Evolutionary conservation across 37 sponge, comb jelly and placozoan species (phyloP).

Genomic region (Haliclona indistincta): DNA sequence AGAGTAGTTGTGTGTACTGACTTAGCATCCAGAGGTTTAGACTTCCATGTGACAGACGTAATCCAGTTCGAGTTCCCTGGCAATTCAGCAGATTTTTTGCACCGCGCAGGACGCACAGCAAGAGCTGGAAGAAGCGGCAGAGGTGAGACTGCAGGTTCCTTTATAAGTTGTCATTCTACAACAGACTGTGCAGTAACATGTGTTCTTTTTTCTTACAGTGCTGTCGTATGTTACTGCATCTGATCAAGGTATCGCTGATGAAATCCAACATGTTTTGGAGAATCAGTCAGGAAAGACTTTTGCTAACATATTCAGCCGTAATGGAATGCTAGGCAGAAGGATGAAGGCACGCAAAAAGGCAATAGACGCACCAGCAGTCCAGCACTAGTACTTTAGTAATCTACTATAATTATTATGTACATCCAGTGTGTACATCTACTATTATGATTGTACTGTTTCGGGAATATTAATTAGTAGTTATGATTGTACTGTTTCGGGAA

Average conservation of each 20-base stretch:
- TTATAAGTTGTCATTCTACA: not conserved
- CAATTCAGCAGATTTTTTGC: slow-evolving; percentile 74
- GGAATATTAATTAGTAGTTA: too few species aligned
- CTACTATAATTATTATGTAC: too few species aligned
- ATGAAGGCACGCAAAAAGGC: slow-evolving; percentile 32
- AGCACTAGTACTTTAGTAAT: too few species aligned
- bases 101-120: slow-evolving; percentile 85
- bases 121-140: slow-evolving; percentile 66
- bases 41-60: slow-evolving; percentile 67
- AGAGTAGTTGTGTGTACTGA: slow-evolving; percentile 70
- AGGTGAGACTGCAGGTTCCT: slow-evolving; percentile 39
- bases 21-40: slow-evolving; percentile 74
- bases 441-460: too few species aligned
- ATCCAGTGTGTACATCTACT: too few species aligned
- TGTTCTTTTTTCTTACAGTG: slow-evolving; percentile 33
- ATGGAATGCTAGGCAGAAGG: slow-evolving; percentile 78
- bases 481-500: too few species aligned
- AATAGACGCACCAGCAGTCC: not conserved
- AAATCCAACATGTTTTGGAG: slow-evolving; percentile 35
- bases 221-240: slow-evolving; percentile 30
- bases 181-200: not conserved
- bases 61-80: slow-evolving; percentile 84
- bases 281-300: slow-evolving; percentile 34
- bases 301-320: slow-evolving; percentile 71
- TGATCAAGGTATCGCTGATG: slow-evolving; percentile 34